phyloP scores from a whole-genome alignment of 2,888 invertebrate genomes.

The Geotrupes spiniger region DNA sequence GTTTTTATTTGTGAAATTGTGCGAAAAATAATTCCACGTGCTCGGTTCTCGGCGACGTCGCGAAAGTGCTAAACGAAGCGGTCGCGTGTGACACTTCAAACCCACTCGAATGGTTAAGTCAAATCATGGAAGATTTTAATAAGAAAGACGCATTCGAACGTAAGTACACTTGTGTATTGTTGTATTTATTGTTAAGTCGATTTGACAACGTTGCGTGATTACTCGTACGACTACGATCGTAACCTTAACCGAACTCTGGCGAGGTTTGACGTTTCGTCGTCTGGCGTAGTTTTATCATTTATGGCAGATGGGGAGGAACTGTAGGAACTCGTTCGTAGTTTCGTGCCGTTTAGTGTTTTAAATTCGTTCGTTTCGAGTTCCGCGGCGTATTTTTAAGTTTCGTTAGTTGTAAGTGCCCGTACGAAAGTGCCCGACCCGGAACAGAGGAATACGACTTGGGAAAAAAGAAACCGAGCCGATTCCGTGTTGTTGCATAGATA shows the following conservation, averaged over 20 bases:
- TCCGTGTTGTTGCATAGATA: neutral
- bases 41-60: no score
- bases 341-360: slow-evolving; percentile 22
- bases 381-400: slow-evolving; percentile 14
- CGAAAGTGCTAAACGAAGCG: no score
- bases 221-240: slow-evolving; percentile 11
- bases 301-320: slow-evolving; percentile 23
- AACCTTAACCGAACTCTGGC: slow-evolving; percentile 21
- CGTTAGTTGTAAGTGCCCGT: slow-evolving; percentile 1
- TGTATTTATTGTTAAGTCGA: neutral
- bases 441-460: no score
- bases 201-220: slow-evolving; percentile 5
- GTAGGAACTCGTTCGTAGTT: slow-evolving; percentile 14
- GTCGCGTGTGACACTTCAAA: no score
- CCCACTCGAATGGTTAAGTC: no score
- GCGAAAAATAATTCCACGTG: no score
- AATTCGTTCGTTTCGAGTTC: slow-evolving; percentile 15
- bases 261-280: slow-evolving; percentile 23
- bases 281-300: slow-evolving; percentile 19
- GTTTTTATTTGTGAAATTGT: no score
- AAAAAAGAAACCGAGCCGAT: no score
- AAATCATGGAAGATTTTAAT: no score
- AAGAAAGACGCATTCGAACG: no score
- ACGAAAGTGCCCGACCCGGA: no score
- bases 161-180: no score